Percentiles rank a stretch among this genome's conserved stretches.
phyloP scores from a whole-genome alignment of 2,888 invertebrate genomes.

The Teleogryllus oceanicus region DNA sequence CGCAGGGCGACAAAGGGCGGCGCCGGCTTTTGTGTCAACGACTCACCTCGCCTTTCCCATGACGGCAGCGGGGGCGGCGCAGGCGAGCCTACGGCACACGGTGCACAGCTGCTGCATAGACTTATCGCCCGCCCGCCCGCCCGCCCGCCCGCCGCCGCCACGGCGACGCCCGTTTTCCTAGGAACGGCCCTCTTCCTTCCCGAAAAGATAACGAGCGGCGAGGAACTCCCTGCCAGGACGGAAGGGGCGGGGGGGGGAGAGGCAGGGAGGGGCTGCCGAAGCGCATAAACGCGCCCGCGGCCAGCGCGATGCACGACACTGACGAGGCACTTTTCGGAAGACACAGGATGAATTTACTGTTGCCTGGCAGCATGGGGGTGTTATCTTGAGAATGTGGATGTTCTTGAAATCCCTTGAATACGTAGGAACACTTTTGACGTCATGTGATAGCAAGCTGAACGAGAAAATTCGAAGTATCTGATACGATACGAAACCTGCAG shows the following conservation, averaged over 20 bases:
- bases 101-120: not conserved
- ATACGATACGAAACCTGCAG: too few relatives aligned
- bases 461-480: too few relatives aligned
- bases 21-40: too few relatives aligned
- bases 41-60: too few relatives aligned
- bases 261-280: slow-evolving; percentile 21
- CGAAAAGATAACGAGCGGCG: not conserved
- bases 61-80: not conserved
- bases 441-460: too few relatives aligned
- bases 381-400: too few relatives aligned
- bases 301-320: too few relatives aligned
- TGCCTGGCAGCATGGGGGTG: too few relatives aligned
- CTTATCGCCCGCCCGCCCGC: not conserved
- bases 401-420: too few relatives aligned
- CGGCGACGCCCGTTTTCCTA: not conserved
- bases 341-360: too few relatives aligned
- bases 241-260: not conserved
- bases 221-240: not conserved
- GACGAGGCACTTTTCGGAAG: too few relatives aligned
- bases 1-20: not conserved
- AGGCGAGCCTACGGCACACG: not conserved
- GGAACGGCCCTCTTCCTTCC: slow-evolving; percentile 6
- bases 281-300: not conserved
- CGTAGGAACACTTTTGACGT: too few relatives aligned
- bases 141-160: not conserved